phyloP scores from a whole-genome alignment of 2,113 vertebrate species.

The Galbula dea region DNA sequence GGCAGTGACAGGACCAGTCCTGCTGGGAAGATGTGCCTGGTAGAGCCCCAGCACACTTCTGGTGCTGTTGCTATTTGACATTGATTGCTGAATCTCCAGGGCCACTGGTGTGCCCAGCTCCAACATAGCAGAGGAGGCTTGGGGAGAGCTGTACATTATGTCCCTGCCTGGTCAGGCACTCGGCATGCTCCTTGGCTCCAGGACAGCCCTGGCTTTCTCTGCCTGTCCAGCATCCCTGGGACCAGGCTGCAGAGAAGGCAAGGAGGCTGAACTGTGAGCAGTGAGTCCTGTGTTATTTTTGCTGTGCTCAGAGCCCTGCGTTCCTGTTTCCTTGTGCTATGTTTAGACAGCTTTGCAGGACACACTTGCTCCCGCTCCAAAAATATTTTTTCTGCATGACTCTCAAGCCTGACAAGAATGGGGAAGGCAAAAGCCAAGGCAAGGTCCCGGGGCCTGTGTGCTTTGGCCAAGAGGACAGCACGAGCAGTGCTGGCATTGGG shows the following conservation, averaged over 20 bases:
- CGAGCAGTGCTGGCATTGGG: not conserved
- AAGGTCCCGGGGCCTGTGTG: not conserved
- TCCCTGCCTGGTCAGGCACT: not conserved
- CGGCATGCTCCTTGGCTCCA: accelerated
- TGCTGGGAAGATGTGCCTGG: not conserved
- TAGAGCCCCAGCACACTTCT: not conserved
- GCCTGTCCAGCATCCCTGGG: not conserved
- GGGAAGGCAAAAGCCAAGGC: not conserved
- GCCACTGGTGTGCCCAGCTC: not conserved
- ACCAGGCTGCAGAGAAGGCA: not conserved
- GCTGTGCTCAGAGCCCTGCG: not conserved
- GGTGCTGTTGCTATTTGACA: not conserved
- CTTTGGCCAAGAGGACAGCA: not conserved
- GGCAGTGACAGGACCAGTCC: not conserved
- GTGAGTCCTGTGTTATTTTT: not conserved
- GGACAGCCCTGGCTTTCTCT: not conserved
- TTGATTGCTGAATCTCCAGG: not conserved
- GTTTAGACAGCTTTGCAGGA: conserved; percentile 51
- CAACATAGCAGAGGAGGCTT: not conserved
- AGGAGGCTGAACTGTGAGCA: conserved; percentile 10
- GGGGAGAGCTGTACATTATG: not conserved
- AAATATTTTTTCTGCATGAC: not conserved
- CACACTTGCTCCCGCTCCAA: not conserved
- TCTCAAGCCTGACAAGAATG: not conserved
- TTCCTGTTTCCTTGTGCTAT: conserved; percentile 38